Evolutionary conservation across 2,113 vertebrate genomes (phyloP).

Genomic region (Nanorana parkeri): DNA sequence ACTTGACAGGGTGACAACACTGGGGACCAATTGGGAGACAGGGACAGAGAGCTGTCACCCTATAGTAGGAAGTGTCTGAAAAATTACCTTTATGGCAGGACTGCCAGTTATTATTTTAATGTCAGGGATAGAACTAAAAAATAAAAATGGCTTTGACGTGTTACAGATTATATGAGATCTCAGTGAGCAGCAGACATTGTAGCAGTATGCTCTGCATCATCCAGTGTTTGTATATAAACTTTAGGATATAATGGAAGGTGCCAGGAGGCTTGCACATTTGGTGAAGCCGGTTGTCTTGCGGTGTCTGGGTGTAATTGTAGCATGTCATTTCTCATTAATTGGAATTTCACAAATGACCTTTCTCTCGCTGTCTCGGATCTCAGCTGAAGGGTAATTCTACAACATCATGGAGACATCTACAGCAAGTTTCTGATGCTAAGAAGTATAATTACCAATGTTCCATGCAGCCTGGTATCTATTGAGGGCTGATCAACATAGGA

Average conservation of each 20-base stretch:
- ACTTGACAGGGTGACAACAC: no score
- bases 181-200: no score
- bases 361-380: slow-evolving; percentile 28
- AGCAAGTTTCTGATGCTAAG: neutral
- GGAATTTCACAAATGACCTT: slow-evolving; percentile 38
- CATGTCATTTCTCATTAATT: slow-evolving; percentile 39
- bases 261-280: slow-evolving; percentile 16
- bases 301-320: slow-evolving; percentile 5
- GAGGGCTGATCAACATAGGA: no score
- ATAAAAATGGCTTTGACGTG: no score
- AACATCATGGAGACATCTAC: slow-evolving; percentile 4
- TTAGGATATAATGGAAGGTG: slow-evolving; percentile 13
- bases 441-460: slow-evolving; percentile 19
- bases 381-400: slow-evolving; percentile 29
- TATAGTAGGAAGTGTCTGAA: no score
- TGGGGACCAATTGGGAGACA: no score
- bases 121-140: no score
- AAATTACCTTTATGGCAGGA: no score
- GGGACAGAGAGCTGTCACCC: no score
- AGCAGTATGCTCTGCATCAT: neutral
- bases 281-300: slow-evolving; percentile 12
- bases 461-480: neutral
- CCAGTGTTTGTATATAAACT: slow-evolving; percentile 26
- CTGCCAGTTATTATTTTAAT: no score
- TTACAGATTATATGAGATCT: no score